Conservation (phyloP, 2,113 vertebrate genomes). For the Etia nguti region DNA sequence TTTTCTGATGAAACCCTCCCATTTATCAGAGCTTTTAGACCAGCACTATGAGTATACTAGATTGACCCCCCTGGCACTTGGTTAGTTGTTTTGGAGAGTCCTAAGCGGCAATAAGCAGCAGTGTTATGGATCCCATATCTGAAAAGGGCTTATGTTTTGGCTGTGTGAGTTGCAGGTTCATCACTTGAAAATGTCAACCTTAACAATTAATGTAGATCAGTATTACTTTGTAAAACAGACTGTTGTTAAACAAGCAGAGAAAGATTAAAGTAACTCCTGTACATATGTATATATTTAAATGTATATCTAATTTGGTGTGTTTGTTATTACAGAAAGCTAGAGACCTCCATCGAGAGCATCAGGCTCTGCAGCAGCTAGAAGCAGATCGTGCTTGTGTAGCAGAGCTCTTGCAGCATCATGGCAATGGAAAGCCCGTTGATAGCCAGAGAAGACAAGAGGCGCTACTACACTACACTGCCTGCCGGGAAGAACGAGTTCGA, state of each 20-base stretch:
- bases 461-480: slow-evolving; percentile 74
- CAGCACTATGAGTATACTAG: neutral
- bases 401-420: slow-evolving; percentile 74
- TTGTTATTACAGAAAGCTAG: slow-evolving; percentile 81
- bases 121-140: neutral
- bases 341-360: slow-evolving; percentile 82
- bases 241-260: neutral
- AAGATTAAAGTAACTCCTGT: neutral
- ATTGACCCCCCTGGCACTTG: neutral
- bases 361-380: slow-evolving; percentile 82
- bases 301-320: neutral
- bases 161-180: neutral
- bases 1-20: neutral
- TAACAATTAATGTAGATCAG: neutral
- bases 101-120: neutral
- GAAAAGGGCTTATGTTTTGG: neutral
- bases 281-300: neutral
- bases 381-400: slow-evolving; percentile 80
- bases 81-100: neutral
- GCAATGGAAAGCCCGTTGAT: slow-evolving; percentile 75
- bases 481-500: slow-evolving; percentile 83
- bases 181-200: neutral
- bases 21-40: neutral
- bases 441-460: slow-evolving; percentile 70
- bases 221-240: neutral